phyloP scores from a whole-genome alignment of 2,888 invertebrate species.

The Vesta saturnalis region DNA sequence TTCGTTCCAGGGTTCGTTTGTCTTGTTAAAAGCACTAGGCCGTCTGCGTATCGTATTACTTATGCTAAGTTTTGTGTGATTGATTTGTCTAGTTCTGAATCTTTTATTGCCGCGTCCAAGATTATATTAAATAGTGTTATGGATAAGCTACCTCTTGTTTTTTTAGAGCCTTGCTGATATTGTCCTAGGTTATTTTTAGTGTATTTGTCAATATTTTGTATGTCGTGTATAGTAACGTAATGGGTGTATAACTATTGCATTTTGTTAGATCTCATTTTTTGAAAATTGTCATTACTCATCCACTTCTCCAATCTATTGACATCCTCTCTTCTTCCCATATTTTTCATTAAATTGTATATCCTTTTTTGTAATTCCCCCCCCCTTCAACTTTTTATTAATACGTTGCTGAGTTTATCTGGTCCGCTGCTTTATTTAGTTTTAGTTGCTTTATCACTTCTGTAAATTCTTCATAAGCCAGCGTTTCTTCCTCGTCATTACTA shows the following conservation, averaged over 20 bases:
- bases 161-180: background rate
- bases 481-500: too few species aligned
- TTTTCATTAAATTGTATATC: background rate
- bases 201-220: too few species aligned
- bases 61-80: background rate
- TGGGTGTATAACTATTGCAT: background rate
- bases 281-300: background rate
- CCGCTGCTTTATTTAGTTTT: background rate
- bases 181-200: background rate
- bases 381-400: background rate
- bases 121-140: background rate
- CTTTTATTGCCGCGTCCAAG: background rate
- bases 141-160: background rate
- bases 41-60: background rate
- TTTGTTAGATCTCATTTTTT: background rate
- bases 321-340: background rate
- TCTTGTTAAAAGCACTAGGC: background rate
- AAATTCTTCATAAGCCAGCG: background rate
- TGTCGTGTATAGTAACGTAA: too few species aligned
- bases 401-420: background rate
- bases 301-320: background rate
- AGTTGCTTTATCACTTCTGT: too few species aligned
- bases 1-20: background rate
- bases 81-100: background rate
- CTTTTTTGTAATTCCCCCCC: background rate